Evolutionary conservation across 2,888 invertebrate species (phyloP).

Genomic region (Alviniconcha strummeri): DNA sequence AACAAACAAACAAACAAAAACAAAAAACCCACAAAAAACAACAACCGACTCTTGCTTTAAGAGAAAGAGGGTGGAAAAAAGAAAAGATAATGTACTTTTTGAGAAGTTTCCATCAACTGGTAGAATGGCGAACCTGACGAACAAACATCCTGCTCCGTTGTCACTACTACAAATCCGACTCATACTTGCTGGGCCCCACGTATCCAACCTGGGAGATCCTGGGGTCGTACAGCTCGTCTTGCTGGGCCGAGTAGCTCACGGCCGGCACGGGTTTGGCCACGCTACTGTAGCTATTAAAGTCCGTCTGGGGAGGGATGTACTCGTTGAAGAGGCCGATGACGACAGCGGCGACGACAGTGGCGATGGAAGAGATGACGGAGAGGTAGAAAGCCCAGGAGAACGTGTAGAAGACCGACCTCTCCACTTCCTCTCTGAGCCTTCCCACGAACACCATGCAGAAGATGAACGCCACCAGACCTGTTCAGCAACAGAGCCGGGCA

Average conservation of each 20-base stretch:
- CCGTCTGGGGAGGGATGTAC: constrained; percentile 1
- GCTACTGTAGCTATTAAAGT: not conserved
- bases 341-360: constrained; percentile 4
- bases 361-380: constrained; percentile 4
- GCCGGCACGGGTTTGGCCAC: not conserved
- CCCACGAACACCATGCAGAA: constrained; percentile 26
- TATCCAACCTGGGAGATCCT: not conserved
- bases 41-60: too few relatives aligned
- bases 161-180: too few relatives aligned
- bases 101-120: too few relatives aligned
- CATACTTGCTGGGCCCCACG: too few relatives aligned
- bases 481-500: too few relatives aligned
- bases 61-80: too few relatives aligned
- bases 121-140: too few relatives aligned
- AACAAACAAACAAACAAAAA: too few relatives aligned
- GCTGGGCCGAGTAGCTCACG: not conserved
- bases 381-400: constrained; percentile 22
- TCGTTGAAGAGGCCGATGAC: constrained; percentile 21
- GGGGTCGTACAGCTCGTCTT: constrained; percentile 4
- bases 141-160: too few relatives aligned
- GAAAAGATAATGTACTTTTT: too few relatives aligned
- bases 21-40: too few relatives aligned
- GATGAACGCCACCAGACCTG: not conserved
- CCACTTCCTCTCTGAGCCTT: not conserved
- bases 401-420: constrained; percentile 7